These are phyloP conservation scores for Nephrotoma flavescens DNA, from an alignment of 2,888 invertebrate species.

Conservation along the genomic window DNA sequence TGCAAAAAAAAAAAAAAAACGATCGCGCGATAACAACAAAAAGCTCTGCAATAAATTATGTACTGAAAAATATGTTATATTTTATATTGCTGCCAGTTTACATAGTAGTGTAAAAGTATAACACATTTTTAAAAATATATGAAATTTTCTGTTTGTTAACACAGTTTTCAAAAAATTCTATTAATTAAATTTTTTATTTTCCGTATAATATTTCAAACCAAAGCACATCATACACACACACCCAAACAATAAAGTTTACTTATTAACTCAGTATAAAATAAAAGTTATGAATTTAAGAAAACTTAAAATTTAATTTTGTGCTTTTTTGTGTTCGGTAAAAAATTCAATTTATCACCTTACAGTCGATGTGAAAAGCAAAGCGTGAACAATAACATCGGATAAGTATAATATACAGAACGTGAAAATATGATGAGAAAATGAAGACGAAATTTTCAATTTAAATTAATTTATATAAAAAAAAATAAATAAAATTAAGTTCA, in stretches of 20 bases:
- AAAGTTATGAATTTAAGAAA: not conserved
- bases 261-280: not conserved
- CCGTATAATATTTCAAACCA: not conserved
- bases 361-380: not conserved
- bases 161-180: not conserved
- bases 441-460: not conserved
- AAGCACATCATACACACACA: not conserved
- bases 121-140: not conserved
- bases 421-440: not conserved
- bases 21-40: not conserved
- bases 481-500: not conserved
- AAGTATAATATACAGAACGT: not conserved
- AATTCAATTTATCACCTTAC: not conserved
- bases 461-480: not conserved
- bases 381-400: not conserved
- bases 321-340: not conserved
- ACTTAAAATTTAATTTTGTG: not conserved
- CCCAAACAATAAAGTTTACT: not conserved
- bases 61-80: not conserved
- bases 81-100: not conserved
- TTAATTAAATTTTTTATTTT: not conserved
- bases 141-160: not conserved
- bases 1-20: not conserved
- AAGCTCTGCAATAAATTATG: not conserved
- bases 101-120: not conserved